A percentile compares a stretch with the other conserved stretches of the same genome.
Evolutionary conservation across 2,113 vertebrate genomes (phyloP).

Genomic region (Australoheros scitulus): DNA sequence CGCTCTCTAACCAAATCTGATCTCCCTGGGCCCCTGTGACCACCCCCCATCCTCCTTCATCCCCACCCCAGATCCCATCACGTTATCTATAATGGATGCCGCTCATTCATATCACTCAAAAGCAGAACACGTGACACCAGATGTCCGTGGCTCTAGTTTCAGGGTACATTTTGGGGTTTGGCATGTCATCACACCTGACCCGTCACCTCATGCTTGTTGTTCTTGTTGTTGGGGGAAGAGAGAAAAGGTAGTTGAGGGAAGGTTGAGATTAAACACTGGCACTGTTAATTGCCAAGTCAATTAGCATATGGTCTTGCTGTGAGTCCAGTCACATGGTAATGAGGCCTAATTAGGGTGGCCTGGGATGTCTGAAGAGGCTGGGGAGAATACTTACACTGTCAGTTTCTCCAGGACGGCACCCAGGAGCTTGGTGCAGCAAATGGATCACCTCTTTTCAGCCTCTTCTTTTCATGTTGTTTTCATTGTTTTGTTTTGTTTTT

Average conservation of each 20-base stretch:
- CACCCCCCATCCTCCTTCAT: background rate
- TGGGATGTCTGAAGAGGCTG: constrained; percentile 55
- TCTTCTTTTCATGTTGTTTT: background rate
- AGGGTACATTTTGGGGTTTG: constrained; percentile 3
- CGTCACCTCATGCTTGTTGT: constrained; percentile 2
- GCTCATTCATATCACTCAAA: constrained; percentile 21
- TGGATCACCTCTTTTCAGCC: constrained; percentile 14
- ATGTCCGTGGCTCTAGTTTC: constrained; percentile 11
- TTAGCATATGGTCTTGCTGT: constrained; percentile 75
- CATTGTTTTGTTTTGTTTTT: background rate
- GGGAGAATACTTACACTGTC: constrained; percentile 55
- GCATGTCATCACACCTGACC: constrained; percentile 34
- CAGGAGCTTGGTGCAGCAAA: constrained; percentile 21
- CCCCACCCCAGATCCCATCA: background rate
- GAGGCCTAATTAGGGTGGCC: constrained; percentile 75
- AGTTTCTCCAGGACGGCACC: constrained; percentile 30
- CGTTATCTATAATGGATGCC: constrained; percentile 24
- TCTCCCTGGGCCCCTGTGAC: constrained; percentile 39
- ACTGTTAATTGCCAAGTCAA: constrained; percentile 75
- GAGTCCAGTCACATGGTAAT: constrained; percentile 75
- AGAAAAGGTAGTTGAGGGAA: background rate
- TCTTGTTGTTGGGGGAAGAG: constrained; percentile 1
- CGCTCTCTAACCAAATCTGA: constrained; percentile 43
- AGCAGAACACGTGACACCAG: constrained; percentile 28
- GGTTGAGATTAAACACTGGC: constrained; percentile 33